Percentiles rank a stretch among this genome's conserved stretches.
These are phyloP conservation scores for Delichon dasypus DNA, from an alignment of 2,797 vertebrate genomes.

Conservation along the genomic window DNA sequence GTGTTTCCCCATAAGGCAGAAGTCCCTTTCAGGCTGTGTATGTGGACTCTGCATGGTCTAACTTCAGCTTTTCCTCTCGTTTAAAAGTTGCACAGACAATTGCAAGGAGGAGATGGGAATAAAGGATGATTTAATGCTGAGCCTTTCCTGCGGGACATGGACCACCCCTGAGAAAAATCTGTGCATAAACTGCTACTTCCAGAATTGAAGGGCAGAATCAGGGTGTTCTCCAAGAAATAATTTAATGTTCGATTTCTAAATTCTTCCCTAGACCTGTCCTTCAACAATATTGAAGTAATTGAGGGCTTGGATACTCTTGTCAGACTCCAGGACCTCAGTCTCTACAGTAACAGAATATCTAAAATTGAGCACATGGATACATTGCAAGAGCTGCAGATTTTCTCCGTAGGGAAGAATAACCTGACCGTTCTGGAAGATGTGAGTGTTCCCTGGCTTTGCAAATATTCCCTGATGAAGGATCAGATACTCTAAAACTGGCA, in stretches of 20 bases:
- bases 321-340: conserved; percentile 87
- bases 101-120: not conserved
- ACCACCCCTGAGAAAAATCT: not conserved
- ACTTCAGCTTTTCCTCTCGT: not conserved
- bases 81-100: not conserved
- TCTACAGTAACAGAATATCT: conserved; percentile 87
- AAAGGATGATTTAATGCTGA: not conserved
- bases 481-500: not conserved
- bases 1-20: not conserved
- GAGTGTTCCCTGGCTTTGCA: conserved; percentile 59
- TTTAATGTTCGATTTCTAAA: not conserved
- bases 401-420: conserved; percentile 86
- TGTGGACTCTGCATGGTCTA: not conserved
- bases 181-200: not conserved
- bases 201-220: not conserved
- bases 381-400: conserved; percentile 82
- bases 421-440: conserved; percentile 82
- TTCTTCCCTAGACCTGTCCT: conserved; percentile 86
- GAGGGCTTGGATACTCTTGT: conserved; percentile 84
- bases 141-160: not conserved
- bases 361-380: conserved; percentile 86
- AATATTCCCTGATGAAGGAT: not conserved
- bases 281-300: conserved; percentile 89
- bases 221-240: not conserved
- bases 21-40: not conserved